phyloP scores from a whole-genome alignment of 2,888 invertebrate species.

The Epinotia demarniana region DNA sequence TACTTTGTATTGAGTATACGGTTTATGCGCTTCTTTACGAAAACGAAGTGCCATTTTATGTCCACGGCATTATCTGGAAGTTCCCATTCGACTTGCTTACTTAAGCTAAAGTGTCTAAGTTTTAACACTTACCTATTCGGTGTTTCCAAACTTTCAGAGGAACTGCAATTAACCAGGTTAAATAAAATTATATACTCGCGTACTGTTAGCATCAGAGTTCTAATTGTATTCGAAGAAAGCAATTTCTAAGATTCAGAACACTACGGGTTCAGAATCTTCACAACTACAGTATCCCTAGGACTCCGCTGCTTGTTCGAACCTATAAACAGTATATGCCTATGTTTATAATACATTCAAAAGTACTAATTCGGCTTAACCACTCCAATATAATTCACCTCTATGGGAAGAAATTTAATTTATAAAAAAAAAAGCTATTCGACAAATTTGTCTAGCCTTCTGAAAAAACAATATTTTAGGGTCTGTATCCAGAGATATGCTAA shows the following conservation, averaged over 20 bases:
- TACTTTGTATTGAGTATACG: background rate
- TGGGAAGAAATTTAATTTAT: no score
- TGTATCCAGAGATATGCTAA: no score
- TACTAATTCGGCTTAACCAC: no score
- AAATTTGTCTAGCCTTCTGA: no score
- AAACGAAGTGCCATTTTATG: background rate
- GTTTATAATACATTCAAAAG: no score
- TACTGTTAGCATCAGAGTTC: background rate
- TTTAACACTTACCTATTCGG: slow-evolving; percentile 3
- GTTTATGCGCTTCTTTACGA: background rate
- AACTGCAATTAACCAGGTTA: slow-evolving; percentile 19
- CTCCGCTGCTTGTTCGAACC: no score
- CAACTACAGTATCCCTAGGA: no score
- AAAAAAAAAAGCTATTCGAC: no score
- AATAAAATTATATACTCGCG: background rate
- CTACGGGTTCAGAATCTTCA: no score
- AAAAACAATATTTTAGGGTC: no score
- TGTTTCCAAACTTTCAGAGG: slow-evolving; percentile 14
- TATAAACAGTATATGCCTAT: no score
- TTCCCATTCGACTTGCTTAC: background rate
- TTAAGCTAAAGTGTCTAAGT: slow-evolving; percentile 12
- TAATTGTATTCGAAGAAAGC: background rate
- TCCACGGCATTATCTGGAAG: background rate
- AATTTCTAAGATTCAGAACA: background rate
- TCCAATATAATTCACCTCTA: no score